Evolutionary conservation across 2,888 invertebrate genomes (phyloP).

Genomic region (Xylota sylvarum): DNA sequence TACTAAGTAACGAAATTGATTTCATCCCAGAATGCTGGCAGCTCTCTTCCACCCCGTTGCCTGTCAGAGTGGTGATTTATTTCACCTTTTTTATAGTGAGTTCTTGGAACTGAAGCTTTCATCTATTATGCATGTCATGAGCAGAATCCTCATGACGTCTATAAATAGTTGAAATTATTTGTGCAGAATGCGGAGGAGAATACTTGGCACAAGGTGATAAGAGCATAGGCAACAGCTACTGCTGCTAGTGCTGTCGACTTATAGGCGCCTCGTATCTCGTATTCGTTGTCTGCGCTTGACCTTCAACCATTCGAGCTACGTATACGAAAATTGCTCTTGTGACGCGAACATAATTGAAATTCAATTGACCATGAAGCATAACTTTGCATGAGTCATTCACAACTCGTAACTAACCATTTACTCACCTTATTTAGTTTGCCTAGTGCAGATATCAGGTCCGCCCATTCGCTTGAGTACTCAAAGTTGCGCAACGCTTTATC

Average conservation of each 20-base stretch:
- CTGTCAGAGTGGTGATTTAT: conserved; percentile 14
- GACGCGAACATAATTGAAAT: conserved; percentile 32
- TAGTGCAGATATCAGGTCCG: conserved; percentile 95
- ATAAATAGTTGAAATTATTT: conserved; percentile 54
- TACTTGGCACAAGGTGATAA: conserved; percentile 26
- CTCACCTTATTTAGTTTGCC: conserved; percentile 95
- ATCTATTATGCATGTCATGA: conserved; percentile 31
- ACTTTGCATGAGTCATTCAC: conserved; percentile 8
- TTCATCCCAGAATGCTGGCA: not conserved
- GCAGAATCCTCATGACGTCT: conserved; percentile 35
- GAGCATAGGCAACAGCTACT: conserved; percentile 16
- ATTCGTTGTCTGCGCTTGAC: conserved; percentile 42
- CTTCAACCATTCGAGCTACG: conserved; percentile 35
- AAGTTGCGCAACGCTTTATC: conserved; percentile 96
- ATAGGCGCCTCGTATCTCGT: conserved; percentile 23
- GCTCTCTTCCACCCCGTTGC: not conserved
- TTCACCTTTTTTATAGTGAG: conserved; percentile 15
- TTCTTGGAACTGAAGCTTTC: conserved; percentile 32
- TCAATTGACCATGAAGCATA: conserved; percentile 46
- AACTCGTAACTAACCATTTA: conserved; percentile 16
- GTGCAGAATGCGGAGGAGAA: not conserved
- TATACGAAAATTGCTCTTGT: conserved; percentile 8
- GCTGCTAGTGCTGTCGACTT: conserved; percentile 1
- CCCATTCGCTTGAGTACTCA: conserved; percentile 98
- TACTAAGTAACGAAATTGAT: conserved; percentile 49